Evolutionary conservation across 64 coral and sea anemone genomes (phyloP), one percentile per base, ranked within the genome.

Genomic region (Orbicella faveolata): DNA sequence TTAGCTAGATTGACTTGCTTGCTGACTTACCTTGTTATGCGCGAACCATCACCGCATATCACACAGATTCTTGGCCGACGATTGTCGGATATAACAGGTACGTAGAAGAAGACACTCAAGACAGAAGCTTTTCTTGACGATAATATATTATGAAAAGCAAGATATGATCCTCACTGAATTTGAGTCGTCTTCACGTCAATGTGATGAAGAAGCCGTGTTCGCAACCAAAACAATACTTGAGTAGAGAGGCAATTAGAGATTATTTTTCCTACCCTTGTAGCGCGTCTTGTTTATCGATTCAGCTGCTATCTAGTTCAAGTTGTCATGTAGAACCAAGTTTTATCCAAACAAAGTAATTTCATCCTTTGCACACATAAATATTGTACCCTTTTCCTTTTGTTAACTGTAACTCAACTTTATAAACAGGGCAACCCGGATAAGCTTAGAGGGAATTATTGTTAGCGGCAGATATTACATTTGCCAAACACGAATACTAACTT

Each of bases 261-360:
- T 12, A 37, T 19, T 64, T 36, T 83, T 82, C 15, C 57, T 19
- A 82, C 55, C 33, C 79, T 64, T 82, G 55, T 64, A 82, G 33
- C 33, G 34, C 18, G 15, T 20, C n/a, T 9, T 65, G 19, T 67
- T 66, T 66, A 18, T 66, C 77, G 48, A 59, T 34, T 44, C 82
- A 85, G 82, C 41, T 85, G 82, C 37, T 85, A 73, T 30, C 34
- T 34, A 63, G 19, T 54, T 52, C 59, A 63, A 51, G 63, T 51
- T 39, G 39, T 68, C 65, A 52, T 85, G 19, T 84, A 65, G 39
- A 73, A 23, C 65, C 65, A 72, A 69, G 11, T 35, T 26, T 79
- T 63, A 61, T 81, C 23, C 79, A 81, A 63, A 81, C 79, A 63
- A 72, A 72, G 34, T 73, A 72, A 85, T 85, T 85, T 34, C 82